Base-by-base conservation (phyloP, 2,888 invertebrate species). In the Spisula subtruncata region DNA sequence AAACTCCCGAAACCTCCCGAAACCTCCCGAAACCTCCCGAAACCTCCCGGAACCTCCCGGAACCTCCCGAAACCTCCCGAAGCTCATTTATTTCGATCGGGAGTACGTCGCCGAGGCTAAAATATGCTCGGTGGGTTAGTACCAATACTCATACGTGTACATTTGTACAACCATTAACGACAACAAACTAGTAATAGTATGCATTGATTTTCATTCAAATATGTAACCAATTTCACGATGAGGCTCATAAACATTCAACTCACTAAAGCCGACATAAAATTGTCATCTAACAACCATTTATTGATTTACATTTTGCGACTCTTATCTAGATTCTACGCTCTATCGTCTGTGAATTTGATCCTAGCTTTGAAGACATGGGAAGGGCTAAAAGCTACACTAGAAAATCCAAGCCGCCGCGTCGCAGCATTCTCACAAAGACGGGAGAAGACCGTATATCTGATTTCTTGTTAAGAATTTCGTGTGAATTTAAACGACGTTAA, bases 281-380 rank as follows among this genome's bases (percentile, higher is more conserved):
- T 79, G 85, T 79, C 79, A 85, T 85, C 85, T 85, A 79, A 79
- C 71, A 75, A 75, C 51, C 75, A 54, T 54, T 75, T 85, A 85
- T 85, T 29, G 85, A 85, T 79, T 79, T 79, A 54, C 51, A 79
- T 85, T 85, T 51, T 85, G 79, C 51, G 48, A 60, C 51, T 71
- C 84, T 83, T 48, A 84, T 71, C 48, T 32, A 66, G 71, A 75
- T 60, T 83, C 51, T 25, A 60, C 83, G 83, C 60, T 60, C 83
- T 83, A 41, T 46, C 41, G 83, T 83, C 83, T 35, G 75, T 18
- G 35, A 75, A 75, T 35, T 75, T 75, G 75, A 75, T 12, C 75
- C 75, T 75, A 75, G 75, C 29, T 75, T 75, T 35, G 75, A 10
- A 8, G 18, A 32, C 6, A 75, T 75, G 18, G 35, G 35, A 35